phyloP scores from a whole-genome alignment of 2,113 vertebrate species.

The Limnothrissa miodon region DNA sequence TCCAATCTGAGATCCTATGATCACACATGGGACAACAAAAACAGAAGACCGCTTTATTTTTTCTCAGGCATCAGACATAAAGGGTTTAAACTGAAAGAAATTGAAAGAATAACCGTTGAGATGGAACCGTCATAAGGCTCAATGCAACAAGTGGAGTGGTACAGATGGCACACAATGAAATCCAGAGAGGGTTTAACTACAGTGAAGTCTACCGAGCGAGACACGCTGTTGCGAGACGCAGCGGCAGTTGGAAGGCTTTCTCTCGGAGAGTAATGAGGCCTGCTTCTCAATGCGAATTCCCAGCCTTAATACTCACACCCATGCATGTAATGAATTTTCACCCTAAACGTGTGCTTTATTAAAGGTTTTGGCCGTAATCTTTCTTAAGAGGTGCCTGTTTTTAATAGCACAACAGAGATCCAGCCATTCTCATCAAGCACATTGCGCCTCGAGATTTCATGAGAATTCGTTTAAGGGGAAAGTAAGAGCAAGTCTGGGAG shows the following conservation, averaged over 20 bases:
- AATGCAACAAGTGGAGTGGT: neutral
- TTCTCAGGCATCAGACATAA: neutral
- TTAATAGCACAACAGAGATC: neutral
- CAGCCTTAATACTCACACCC: neutral
- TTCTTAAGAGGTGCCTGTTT: neutral
- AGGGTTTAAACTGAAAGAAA: neutral
- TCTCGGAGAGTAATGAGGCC: neutral
- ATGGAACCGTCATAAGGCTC: constrained; percentile 28
- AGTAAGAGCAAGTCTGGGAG: neutral
- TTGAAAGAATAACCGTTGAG: constrained; percentile 47
- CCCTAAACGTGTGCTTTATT: neutral
- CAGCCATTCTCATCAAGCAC: neutral
- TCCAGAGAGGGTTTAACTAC: constrained; percentile 11
- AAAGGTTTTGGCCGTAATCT: neutral
- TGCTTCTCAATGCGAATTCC: neutral
- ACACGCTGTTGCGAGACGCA: neutral
- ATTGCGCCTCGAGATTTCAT: neutral
- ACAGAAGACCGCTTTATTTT: neutral
- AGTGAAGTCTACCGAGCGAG: constrained; percentile 8
- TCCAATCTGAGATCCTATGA: neutral
- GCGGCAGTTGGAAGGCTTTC: neutral
- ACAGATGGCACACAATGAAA: constrained; percentile 7
- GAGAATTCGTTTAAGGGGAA: neutral
- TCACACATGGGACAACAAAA: neutral
- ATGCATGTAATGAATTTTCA: constrained; percentile 13